phyloP scores from a whole-genome alignment of 2,888 invertebrate species.

The Metopia argyrocephala region DNA sequence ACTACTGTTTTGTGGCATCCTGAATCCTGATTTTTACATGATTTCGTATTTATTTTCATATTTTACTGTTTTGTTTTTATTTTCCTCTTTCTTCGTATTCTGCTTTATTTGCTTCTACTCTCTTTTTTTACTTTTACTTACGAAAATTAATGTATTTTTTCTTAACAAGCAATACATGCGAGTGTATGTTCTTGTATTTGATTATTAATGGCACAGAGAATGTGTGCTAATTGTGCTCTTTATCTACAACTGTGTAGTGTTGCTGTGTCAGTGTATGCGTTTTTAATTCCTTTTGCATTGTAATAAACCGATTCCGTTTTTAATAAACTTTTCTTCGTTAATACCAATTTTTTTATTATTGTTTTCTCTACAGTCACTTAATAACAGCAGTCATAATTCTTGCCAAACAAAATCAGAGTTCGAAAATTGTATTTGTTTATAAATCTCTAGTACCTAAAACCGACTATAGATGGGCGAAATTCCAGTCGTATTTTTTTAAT shows the following conservation, averaged over 20 bases:
- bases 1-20: constrained; percentile 68
- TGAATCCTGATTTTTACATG: constrained; percentile 71
- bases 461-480: no score
- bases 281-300: constrained; percentile 25
- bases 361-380: constrained; percentile 36
- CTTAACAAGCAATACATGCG: neutral
- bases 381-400: constrained; percentile 7
- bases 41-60: constrained; percentile 60
- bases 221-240: neutral
- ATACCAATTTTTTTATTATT: constrained; percentile 55
- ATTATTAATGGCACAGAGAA: no score
- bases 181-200: constrained; percentile 26
- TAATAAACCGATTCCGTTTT: constrained; percentile 18
- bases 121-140: no score
- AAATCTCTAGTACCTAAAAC: no score
- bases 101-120: neutral
- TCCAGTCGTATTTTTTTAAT: no score
- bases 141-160: no score
- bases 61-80: constrained; percentile 38
- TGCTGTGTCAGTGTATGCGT: neutral
- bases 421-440: no score
- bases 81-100: neutral
- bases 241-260: neutral
- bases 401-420: constrained; percentile 22
- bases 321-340: constrained; percentile 23